A percentile compares a stretch with the other conserved stretches of the same genome.
phyloP scores from a whole-genome alignment of 2,888 invertebrate species.

The Ctenicera cuprea region DNA sequence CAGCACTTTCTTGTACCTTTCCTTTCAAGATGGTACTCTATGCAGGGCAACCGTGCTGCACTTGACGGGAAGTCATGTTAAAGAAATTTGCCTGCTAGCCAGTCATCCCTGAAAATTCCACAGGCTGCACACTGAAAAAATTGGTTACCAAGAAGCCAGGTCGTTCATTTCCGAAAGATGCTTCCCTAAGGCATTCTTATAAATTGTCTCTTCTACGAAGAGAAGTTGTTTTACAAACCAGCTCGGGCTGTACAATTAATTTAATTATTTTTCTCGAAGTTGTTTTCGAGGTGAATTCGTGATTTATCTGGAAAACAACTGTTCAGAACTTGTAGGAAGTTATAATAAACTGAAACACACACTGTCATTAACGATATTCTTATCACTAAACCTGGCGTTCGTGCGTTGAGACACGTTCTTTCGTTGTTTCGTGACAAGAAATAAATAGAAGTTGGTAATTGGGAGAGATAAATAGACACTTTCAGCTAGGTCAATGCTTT shows the following conservation, averaged over 20 bases:
- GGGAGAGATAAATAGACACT: constrained; percentile 12
- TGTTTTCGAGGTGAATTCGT: background rate
- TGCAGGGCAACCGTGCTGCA: constrained; percentile 5
- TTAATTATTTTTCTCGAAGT: background rate
- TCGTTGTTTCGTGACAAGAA: constrained; percentile 20
- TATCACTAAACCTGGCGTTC: constrained; percentile 17
- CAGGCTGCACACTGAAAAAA: background rate
- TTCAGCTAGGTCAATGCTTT: constrained; percentile 18
- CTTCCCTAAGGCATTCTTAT: constrained; percentile 4
- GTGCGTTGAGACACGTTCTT: constrained; percentile 20
- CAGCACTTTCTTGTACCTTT: background rate
- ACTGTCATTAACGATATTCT: constrained; percentile 9
- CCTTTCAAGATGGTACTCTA: background rate
- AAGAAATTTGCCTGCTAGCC: constrained; percentile 4
- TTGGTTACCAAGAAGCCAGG: constrained; percentile 2
- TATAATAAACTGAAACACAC: constrained; percentile 18
- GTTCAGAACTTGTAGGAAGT: background rate
- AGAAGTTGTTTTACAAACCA: constrained; percentile 4
- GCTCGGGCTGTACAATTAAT: background rate
- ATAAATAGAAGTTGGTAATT: constrained; percentile 28
- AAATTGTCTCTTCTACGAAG: background rate
- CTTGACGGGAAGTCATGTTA: background rate
- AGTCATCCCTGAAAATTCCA: constrained; percentile 11
- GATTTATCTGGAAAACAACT: constrained; percentile 5
- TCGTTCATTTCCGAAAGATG: background rate